Base-by-base conservation (phyloP, 1,140 invertebrate genomes). In the Ephestia elutella region DNA sequence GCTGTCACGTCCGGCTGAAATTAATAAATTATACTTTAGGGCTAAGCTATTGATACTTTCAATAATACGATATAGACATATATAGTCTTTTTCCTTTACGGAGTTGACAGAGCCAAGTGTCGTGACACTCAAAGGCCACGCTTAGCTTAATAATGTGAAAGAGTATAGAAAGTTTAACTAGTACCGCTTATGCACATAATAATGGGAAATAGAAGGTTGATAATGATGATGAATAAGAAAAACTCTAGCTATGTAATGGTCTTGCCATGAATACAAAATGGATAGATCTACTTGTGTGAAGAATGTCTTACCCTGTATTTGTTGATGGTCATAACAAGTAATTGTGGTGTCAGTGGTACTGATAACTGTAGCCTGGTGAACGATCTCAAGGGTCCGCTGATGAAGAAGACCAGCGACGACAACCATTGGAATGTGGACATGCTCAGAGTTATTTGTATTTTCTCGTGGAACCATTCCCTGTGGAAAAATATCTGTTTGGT, bases 391-490 rank as follows among this genome's bases (percentile, higher is more conserved):
- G 68, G 65, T 19, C 62, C 57, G 10, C 63, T 57, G 15, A 68
- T 54, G 48, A 62, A 66, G 60, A 61, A 64, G 17, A 70, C 17
- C 10, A 68, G 53, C 2, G 65, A 62, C n/a, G 71, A 74, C 51
- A 77, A 17, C 71, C 70, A 77, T 59, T 77, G 74, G 49, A 77
- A 58, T 5, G 66, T 72, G 2, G 71, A 65, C 70, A 77, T 77
- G 9, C 60, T 61, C 55, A 73, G 9, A 9, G 49, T 30, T 4
- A 20, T 54, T n/a, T 63, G 55, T 4, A 44, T 15, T 44, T 44
- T 44, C 2, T 15, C 10, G 38, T n/a, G 13, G n/a, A 15, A 44
- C 15, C 13, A n/a, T 15, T 5, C 5, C 38, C 38, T 44, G 38
- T 10, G 30, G 30, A 44, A 44, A 44, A 15, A 15, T 44, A 15